These are phyloP conservation scores for Deilephila porcellus DNA, from an alignment of 2,888 invertebrate species.

Conservation along the genomic window DNA sequence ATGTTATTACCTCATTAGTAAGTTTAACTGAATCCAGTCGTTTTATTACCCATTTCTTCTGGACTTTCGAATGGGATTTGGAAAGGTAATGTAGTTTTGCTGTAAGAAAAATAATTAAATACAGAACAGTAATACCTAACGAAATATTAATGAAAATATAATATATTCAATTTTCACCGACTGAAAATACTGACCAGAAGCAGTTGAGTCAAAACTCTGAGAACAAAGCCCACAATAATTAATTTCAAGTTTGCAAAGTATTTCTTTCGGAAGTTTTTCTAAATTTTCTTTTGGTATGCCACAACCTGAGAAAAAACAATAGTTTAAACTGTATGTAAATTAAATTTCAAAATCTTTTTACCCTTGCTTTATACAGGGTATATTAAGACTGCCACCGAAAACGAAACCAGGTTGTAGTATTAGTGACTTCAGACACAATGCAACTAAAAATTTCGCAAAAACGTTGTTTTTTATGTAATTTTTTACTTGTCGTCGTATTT, in stretches of 20 bases:
- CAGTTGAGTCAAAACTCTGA: slow-evolving; percentile 52
- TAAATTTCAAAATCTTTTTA: not conserved
- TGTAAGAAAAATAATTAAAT: slow-evolving; percentile 55
- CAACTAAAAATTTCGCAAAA: no score
- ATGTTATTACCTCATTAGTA: slow-evolving; percentile 67
- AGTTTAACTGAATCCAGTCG: slow-evolving; percentile 42
- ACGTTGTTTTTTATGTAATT: no score
- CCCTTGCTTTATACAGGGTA: no score
- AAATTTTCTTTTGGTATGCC: slow-evolving; percentile 58
- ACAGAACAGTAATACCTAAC: slow-evolving; percentile 24
- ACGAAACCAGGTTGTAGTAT: not conserved
- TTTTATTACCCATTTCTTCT: slow-evolving; percentile 66
- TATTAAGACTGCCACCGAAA: not conserved
- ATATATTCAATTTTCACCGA: not conserved
- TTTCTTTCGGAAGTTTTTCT: slow-evolving; percentile 57
- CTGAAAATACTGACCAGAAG: slow-evolving; percentile 56
- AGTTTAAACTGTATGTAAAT: slow-evolving; percentile 8
- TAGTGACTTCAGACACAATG: no score
- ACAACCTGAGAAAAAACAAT: slow-evolving; percentile 56
- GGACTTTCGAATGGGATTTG: slow-evolving; percentile 70
- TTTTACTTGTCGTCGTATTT: no score
- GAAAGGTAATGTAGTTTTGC: slow-evolving; percentile 74
- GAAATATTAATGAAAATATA: not conserved
- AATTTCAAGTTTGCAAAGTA: slow-evolving; percentile 59
- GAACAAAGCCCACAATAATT: slow-evolving; percentile 68